Base-by-base conservation (phyloP, 1,140 invertebrate genomes). In the Diorhabda carinulata region DNA sequence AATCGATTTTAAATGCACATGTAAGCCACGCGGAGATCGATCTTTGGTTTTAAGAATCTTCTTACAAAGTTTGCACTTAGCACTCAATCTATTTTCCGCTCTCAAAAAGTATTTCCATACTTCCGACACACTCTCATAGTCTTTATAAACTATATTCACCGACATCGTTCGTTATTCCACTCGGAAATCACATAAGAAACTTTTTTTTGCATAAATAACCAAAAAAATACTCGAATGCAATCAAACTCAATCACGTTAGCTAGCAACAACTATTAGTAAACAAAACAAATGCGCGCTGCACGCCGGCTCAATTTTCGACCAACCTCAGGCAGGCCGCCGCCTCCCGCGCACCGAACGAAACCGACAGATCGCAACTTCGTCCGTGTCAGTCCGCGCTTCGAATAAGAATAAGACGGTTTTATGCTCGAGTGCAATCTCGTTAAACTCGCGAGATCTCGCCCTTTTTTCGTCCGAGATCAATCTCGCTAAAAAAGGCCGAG, bases 371-470 rank as follows among this genome's bases (percentile, higher is more conserved):
- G 25, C 25, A 25, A 25, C 25, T 25, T 25, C 25, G 25, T 25
- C 1, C 25, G 25, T 25, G 25, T 25, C 25, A 25, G 25, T 25
- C 25, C 25, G 25, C 25, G 25, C 25, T 25, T 25, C 25, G 25
- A 25, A 25, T 25, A 25, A 25, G 63, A 65, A 9, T 4, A 9
- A 56, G 9, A 65, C 63, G 43, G 5, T 63, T 63, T 63, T 67
- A 69, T 69, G 67, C 25, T 69, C 42, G 67, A 69, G 42, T 52
- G 64, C 67, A 68, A 69, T 69, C 67, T 69, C 67, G 67, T 69
- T 69, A 69, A 69, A 43, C 67, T 67, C 63, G 43, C 63, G 64
- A 69, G 67, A 69, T 69, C 67, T 69, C 62, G 67, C 62, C 67
- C 67, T 62, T 69, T 69, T 69, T 69, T 67, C 67, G 64, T 8